These are phyloP conservation scores for Pterocles orientalis DNA, from an alignment of 2,113 vertebrate genomes.

Conservation along the genomic window DNA sequence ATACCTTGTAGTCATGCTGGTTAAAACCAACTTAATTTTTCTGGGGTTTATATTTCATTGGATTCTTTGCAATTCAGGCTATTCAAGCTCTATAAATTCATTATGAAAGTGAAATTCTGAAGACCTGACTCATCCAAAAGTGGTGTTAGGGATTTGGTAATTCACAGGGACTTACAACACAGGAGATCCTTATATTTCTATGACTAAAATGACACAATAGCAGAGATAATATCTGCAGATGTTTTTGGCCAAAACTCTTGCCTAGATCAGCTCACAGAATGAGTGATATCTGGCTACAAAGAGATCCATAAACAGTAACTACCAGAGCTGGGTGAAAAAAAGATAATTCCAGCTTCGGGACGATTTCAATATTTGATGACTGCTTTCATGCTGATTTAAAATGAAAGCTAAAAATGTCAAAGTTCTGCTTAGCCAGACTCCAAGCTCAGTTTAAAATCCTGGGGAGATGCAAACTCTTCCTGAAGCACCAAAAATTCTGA, in stretches of 20 bases:
- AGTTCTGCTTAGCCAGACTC: constrained; percentile 8
- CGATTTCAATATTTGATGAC: constrained; percentile 43
- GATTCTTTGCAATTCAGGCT: background rate
- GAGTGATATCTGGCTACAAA: background rate
- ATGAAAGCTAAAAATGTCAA: constrained; percentile 30
- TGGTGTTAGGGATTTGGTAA: background rate
- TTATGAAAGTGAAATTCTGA: background rate
- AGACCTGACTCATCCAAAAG: background rate
- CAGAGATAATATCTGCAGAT: background rate
- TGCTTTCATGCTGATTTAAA: background rate
- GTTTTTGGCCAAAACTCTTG: background rate
- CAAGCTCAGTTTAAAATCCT: background rate
- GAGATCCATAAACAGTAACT: background rate
- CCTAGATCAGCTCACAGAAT: background rate
- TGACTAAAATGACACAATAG: background rate
- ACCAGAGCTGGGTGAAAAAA: background rate
- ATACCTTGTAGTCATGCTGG: background rate
- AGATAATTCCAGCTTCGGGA: background rate
- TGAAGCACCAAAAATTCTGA: background rate
- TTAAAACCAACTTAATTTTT: background rate
- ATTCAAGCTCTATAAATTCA: background rate
- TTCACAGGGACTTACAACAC: background rate
- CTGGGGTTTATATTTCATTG: background rate
- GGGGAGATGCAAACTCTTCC: background rate
- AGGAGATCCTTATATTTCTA: background rate